Evolutionary conservation across 2,113 vertebrate genomes (phyloP), one percentile per base, ranked within the genome.

Genomic region (Holacanthus passer): DNA sequence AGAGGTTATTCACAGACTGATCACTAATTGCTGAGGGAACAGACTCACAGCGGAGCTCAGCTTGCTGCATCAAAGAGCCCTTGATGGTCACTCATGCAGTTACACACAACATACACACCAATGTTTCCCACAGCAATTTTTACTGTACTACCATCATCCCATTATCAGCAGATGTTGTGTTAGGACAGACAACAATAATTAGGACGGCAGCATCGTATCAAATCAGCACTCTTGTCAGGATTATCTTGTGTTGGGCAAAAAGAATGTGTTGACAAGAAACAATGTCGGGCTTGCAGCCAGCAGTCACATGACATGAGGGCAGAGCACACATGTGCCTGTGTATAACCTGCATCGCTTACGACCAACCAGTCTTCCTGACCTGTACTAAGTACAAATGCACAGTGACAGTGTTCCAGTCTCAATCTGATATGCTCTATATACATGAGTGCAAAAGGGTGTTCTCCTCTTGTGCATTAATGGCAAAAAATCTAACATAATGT

Each of bases 21-120:
- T 78, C 64, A 62, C 72, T 83, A 81, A 84, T 63, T 69, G 83
- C 53, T 73, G 52, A 67, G 60, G 77, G 64, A 85, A 81, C 85
- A 81, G 73, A 90, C 52, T 86, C 73, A 41, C 37, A 45, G 79
- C 64, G 27, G 41, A 85, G 63, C 77, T 74, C n/a, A 62, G 63
- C 75, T 19, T 29, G 39, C 71, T 79, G 64, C 69, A 75, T 81
- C 88, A 87, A 90, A 88, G 77, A 83, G 72, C 39, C 72, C 66
- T 90, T 85, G 56, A 81, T 88, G n/a, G 69, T 58, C 47, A 24
- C 62, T 83, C 60, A 55, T 6, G 17, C 59, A 79, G 4, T 22
- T 37, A 70, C 29, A 13, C 45, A 50, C 24, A 72, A 75, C 77
- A 60, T 37, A 63, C 45, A 81, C 47, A 48, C 20, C 19, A 75